phyloP scores from a whole-genome alignment of 2,113 vertebrate genomes.

The Poeciliopsis prolifica region DNA sequence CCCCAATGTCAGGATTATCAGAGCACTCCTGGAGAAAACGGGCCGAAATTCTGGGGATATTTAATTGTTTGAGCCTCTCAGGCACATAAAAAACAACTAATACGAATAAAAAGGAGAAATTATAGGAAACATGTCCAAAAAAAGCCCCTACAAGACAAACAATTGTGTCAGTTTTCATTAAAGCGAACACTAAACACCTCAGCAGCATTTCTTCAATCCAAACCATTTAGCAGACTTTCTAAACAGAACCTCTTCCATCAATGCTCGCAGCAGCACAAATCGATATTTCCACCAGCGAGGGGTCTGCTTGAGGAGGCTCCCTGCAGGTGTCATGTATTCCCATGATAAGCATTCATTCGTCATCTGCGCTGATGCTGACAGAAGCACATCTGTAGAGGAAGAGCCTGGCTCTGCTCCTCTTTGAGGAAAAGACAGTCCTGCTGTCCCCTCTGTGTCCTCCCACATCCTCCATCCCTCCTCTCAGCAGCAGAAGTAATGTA shows the following conservation, averaged over 20 bases:
- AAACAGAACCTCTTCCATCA: constrained; percentile 5
- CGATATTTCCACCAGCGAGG: constrained; percentile 18
- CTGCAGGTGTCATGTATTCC: constrained; percentile 1
- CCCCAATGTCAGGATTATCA: not conserved
- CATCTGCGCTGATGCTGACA: constrained; percentile 22
- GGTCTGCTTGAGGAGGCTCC: not conserved
- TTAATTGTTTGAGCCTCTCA: too few relatives aligned
- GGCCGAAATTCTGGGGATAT: not conserved
- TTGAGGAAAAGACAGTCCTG: constrained; percentile 15
- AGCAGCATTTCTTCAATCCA: not conserved
- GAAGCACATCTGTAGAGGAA: constrained; percentile 41
- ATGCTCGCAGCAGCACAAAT: constrained; percentile 22
- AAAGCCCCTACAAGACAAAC: not conserved
- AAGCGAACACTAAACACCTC: not conserved
- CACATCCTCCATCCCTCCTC: constrained; percentile 20
- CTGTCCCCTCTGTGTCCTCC: constrained; percentile 24
- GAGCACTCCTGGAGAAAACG: not conserved
- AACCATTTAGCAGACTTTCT: constrained; percentile 5
- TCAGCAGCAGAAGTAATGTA: constrained; percentile 40
- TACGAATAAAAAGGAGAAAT: not conserved
- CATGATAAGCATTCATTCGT: constrained; percentile 33
- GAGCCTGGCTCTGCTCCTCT: constrained; percentile 4
- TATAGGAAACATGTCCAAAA: not conserved
- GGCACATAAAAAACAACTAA: not conserved
- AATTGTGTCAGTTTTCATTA: constrained; percentile 27